Evolutionary conservation across 2,113 vertebrate species (phyloP).

Genomic region (Mus pahari): DNA sequence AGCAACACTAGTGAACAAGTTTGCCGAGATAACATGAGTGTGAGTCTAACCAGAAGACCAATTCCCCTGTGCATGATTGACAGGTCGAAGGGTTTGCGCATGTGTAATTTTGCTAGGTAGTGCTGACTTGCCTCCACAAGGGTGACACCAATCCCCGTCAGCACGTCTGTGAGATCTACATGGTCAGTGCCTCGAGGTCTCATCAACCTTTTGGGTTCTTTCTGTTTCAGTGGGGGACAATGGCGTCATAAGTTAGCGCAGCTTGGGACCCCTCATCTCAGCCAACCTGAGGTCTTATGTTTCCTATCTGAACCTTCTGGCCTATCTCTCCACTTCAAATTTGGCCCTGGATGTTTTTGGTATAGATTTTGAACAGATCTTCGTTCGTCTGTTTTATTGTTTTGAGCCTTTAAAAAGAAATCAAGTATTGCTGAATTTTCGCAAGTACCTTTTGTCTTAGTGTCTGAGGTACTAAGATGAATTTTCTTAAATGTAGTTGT

Average conservation of each 20-base stretch:
- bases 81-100: slow-evolving; percentile 64
- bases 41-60: slow-evolving; percentile 18
- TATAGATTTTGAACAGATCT: background rate
- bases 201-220: background rate
- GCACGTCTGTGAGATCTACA: background rate
- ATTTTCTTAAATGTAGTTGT: slow-evolving; percentile 4
- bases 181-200: background rate
- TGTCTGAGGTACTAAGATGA: background rate
- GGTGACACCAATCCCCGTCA: slow-evolving; percentile 57
- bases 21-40: background rate
- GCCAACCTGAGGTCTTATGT: background rate
- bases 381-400: background rate
- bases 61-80: slow-evolving; percentile 57
- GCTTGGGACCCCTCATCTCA: background rate
- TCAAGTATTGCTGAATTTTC: slow-evolving; percentile 11
- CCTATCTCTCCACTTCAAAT: background rate
- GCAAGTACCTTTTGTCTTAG: background rate
- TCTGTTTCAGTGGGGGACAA: background rate
- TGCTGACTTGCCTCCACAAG: slow-evolving; percentile 55
- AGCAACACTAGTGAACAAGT: slow-evolving; percentile 16
- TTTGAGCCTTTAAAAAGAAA: background rate
- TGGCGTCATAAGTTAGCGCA: background rate
- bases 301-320: background rate
- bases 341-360: background rate
- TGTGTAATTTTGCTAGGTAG: slow-evolving; percentile 74